phyloP scores from a whole-genome alignment of 2,888 invertebrate genomes.

The Bombyx huttoni region DNA sequence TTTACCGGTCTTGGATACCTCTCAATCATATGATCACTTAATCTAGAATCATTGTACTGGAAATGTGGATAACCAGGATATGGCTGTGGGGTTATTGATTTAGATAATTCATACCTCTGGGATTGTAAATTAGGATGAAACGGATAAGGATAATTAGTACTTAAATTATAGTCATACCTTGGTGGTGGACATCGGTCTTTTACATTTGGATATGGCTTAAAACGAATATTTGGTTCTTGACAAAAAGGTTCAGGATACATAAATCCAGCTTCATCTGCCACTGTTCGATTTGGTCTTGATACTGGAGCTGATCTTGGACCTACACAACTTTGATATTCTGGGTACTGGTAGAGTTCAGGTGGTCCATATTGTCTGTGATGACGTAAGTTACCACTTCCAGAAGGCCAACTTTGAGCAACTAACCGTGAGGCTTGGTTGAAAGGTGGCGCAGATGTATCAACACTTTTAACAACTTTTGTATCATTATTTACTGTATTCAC shows the following conservation, averaged over 20 bases:
- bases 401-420: conserved; percentile 40
- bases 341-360: conserved; percentile 49
- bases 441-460: conserved; percentile 45
- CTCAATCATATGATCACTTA: conserved; percentile 42
- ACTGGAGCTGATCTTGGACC: conserved; percentile 40
- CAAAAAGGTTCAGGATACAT: conserved; percentile 45
- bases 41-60: conserved; percentile 51
- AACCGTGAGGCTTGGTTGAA: conserved; percentile 32
- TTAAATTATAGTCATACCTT: conserved; percentile 56
- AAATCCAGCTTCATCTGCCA: conserved; percentile 42
- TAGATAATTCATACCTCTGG: conserved; percentile 54
- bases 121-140: conserved; percentile 44
- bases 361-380: conserved; percentile 40
- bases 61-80: conserved; percentile 45
- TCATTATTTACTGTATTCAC: conserved; percentile 46
- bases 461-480: conserved; percentile 43
- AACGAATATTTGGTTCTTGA: conserved; percentile 47
- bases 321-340: conserved; percentile 46
- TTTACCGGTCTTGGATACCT: conserved; percentile 42
- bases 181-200: conserved; percentile 53
- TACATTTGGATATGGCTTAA: conserved; percentile 52
- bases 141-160: conserved; percentile 44
- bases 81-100: conserved; percentile 37
- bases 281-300: conserved; percentile 33
- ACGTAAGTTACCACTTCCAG: conserved; percentile 34